Base-by-base conservation (phyloP, 2,888 invertebrate species). In the Lithophane leautieri region DNA sequence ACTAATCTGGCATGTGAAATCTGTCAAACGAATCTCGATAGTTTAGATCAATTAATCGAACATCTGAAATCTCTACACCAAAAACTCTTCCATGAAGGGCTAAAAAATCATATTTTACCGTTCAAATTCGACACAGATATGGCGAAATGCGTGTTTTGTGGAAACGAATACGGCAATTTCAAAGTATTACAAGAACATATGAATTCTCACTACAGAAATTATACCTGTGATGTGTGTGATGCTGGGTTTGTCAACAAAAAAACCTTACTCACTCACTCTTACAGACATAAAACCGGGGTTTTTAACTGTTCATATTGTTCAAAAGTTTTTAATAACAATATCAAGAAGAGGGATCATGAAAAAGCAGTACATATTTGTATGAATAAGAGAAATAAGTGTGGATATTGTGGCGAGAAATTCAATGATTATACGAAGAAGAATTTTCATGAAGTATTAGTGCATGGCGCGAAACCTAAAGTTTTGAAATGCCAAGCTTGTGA, bases 141-240 rank as follows among this genome's bases (percentile, higher is more conserved):
- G 9, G 56, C 86, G 0, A 85, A 85, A 66, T 93, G 93, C 34
- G 88, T 86, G 0, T 54, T 90, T 14, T 93, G 93, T 79, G 72
- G 67, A 0, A 88, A 85, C 4, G 82, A 83, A 28, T 92, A 89
- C 44, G 90, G 90, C 9, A 93, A 92, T 70, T 94, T 93, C 71
- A 92, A 93, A 87, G 87, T 92, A 0, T 78, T 94, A 11, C 69
- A 92, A 3, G 91, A 92, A 62, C 94, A 94, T 52, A 95, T 95
- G 95, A 93, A 93, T 58, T 83, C 85, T 0, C 95, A 95, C 75
- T 95, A 87, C 44, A 89, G 90, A 50, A 95, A 97, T 90, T 95
- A 95, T 80, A 93, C 95, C 16, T 97, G 97, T 79, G 95, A 96
- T 42, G 90, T 95, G 0, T 97, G 97, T 78, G 93, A 94, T 2